Conservation (phyloP, 2,888 invertebrate species). For the Branchipolynoe longqiensis region DNA sequence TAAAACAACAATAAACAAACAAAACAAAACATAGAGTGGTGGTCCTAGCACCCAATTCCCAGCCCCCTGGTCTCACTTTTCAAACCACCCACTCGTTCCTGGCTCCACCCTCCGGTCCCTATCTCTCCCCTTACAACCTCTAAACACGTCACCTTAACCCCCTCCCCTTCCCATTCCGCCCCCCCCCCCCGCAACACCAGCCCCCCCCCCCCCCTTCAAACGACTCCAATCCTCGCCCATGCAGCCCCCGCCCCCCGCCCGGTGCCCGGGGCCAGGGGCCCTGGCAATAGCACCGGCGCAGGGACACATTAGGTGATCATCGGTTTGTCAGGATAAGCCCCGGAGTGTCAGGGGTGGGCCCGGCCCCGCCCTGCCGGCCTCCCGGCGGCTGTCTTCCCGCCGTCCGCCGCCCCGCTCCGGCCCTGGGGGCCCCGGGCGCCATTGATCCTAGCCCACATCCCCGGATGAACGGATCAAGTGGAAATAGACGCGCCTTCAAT, state of each 20-base stretch:
- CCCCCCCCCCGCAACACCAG: no score
- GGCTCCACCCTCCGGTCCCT: no score
- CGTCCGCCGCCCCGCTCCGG: neutral
- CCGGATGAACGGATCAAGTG: constrained; percentile 20
- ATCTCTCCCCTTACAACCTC: no score
- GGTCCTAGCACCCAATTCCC: no score
- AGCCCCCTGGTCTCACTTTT: no score
- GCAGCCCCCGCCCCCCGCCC: neutral
- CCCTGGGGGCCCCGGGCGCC: neutral
- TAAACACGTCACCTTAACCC: no score
- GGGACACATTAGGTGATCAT: neutral
- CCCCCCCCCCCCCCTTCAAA: no score
- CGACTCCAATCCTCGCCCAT: no score
- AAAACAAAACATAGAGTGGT: no score
- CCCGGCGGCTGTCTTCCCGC: neutral
- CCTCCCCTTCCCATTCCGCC: no score
- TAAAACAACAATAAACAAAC: no score
- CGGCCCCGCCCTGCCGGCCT: neutral
- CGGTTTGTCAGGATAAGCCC: neutral
- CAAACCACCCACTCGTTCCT: no score
- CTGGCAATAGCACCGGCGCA: neutral
- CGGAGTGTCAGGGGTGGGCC: neutral
- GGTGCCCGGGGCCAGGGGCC: neutral
- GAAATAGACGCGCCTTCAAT: constrained; percentile 32
- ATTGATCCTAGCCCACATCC: neutral